These are phyloP conservation scores for Drosophila neonasuta DNA, from an alignment of 2,888 invertebrate genomes.

Conservation along the genomic window DNA sequence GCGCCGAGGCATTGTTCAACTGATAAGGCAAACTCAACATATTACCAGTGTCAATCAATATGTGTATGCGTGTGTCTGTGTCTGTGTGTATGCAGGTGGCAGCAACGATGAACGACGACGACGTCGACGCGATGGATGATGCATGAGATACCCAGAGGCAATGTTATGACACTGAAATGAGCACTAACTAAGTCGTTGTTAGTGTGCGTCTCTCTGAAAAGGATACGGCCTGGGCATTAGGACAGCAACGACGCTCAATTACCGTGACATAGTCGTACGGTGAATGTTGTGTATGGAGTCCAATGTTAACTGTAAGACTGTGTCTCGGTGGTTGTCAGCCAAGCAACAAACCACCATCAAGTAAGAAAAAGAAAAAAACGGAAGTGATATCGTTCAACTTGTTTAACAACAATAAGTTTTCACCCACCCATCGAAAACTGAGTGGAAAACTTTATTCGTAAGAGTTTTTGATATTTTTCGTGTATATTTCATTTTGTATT, in stretches of 20 bases:
- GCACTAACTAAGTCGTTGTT: conserved; percentile 21
- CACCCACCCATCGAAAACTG: conserved; percentile 31
- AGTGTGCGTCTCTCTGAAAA: conserved; percentile 5
- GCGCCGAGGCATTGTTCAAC: conserved; percentile 58
- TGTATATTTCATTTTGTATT: conserved; percentile 27
- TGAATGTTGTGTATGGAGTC: conserved; percentile 82
- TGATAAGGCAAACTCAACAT: conserved; percentile 61
- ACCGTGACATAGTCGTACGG: conserved; percentile 83
- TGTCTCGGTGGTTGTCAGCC: conserved; percentile 81
- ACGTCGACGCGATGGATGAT: conserved; percentile 28
- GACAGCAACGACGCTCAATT: conserved; percentile 61
- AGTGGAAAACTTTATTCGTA: conserved; percentile 34
- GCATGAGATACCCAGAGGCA: background rate
- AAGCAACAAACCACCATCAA: conserved; percentile 48
- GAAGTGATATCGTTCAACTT: conserved; percentile 32
- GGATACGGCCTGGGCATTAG: background rate
- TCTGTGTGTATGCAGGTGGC: background rate
- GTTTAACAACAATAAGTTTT: conserved; percentile 51
- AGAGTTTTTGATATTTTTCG: conserved; percentile 37
- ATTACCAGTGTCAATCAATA: conserved; percentile 66
- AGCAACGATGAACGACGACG: conserved; percentile 24
- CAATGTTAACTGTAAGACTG: conserved; percentile 84
- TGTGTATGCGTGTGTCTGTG: background rate
- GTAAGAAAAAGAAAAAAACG: background rate
- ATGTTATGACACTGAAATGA: conserved; percentile 6